These are phyloP conservation scores for Macquaria australasica DNA, from an alignment of 2,113 vertebrate species.

Conservation along the genomic window DNA sequence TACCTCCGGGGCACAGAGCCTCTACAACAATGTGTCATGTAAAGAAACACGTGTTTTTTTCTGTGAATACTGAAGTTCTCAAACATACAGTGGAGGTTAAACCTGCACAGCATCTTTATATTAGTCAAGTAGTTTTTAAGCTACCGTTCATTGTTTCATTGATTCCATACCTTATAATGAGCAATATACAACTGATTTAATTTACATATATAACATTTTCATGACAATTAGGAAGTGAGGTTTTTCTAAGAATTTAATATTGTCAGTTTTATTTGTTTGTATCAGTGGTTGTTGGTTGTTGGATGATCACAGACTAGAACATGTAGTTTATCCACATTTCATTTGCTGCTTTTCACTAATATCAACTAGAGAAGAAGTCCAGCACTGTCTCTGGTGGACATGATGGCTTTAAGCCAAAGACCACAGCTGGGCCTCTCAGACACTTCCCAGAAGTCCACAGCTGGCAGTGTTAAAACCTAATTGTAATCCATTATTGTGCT, in stretches of 20 bases:
- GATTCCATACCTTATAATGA: not conserved
- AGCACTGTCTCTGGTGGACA: constrained; percentile 24
- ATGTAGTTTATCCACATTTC: not conserved
- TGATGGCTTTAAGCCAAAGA: constrained; percentile 37
- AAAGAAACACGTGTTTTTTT: too few relatives aligned
- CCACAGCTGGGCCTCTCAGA: constrained; percentile 47
- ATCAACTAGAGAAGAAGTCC: constrained; percentile 19
- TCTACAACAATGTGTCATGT: not conserved
- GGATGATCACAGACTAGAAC: not conserved
- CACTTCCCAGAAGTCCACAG: constrained; percentile 52
- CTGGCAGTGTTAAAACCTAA: constrained; percentile 20
- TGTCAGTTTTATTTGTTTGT: not conserved
- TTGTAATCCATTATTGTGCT: constrained; percentile 31
- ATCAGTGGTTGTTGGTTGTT: not conserved
- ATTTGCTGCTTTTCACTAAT: constrained; percentile 24
- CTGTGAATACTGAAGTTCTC: too few relatives aligned
- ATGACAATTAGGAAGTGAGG: not conserved
- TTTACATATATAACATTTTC: not conserved
- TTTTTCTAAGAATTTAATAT: not conserved
- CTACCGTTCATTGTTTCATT: too few relatives aligned
- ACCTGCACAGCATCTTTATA: too few relatives aligned
- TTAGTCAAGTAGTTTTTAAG: not conserved
- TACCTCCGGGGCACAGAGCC: not conserved
- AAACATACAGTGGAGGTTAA: too few relatives aligned
- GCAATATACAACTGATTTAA: not conserved